Conservation (phyloP, 2,888 invertebrate genomes). For the Eristalis tenax region DNA sequence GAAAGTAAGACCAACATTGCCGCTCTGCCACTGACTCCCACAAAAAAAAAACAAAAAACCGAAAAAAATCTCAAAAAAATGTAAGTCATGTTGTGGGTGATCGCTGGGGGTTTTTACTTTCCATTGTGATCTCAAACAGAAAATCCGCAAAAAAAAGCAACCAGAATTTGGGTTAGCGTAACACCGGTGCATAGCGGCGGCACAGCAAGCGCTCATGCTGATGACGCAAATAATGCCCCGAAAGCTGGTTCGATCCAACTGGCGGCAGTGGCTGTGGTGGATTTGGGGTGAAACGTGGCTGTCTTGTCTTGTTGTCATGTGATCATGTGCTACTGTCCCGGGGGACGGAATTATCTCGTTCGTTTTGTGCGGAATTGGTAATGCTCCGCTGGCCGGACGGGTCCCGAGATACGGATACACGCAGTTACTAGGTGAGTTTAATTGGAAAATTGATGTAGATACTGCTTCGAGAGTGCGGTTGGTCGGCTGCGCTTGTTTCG, state of each 20-base stretch:
- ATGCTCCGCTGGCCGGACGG: not conserved
- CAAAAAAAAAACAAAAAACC: not conserved
- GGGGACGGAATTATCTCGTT: slow-evolving; percentile 69
- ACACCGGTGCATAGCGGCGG: slow-evolving; percentile 44
- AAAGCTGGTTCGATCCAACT: slow-evolving; percentile 32
- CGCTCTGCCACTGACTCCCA: not conserved
- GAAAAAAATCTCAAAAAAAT: not conserved
- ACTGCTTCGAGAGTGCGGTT: not conserved
- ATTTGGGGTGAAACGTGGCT: slow-evolving; percentile 27
- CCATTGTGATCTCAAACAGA: slow-evolving; percentile 41
- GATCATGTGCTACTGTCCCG: slow-evolving; percentile 69
- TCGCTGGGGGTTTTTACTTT: slow-evolving; percentile 58
- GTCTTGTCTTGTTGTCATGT: slow-evolving; percentile 70
- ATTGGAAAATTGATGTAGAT: slow-evolving; percentile 67
- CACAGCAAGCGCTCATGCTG: slow-evolving; percentile 42
- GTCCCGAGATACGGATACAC: slow-evolving; percentile 6
- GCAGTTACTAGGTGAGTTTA: slow-evolving; percentile 59
- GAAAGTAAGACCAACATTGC: slow-evolving; percentile 54
- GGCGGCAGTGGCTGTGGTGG: not conserved
- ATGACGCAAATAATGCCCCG: slow-evolving; percentile 66
- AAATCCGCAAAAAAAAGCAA: slow-evolving; percentile 4
- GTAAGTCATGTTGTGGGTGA: slow-evolving; percentile 45
- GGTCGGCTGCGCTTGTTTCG: slow-evolving; percentile 14
- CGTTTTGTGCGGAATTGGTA: slow-evolving; percentile 49
- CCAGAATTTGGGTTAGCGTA: slow-evolving; percentile 67